Evolutionary conservation across 2,797 vertebrate genomes (phyloP), one percentile per base, ranked within the genome.

Genomic region (Pipistrellus pygmaeus): DNA sequence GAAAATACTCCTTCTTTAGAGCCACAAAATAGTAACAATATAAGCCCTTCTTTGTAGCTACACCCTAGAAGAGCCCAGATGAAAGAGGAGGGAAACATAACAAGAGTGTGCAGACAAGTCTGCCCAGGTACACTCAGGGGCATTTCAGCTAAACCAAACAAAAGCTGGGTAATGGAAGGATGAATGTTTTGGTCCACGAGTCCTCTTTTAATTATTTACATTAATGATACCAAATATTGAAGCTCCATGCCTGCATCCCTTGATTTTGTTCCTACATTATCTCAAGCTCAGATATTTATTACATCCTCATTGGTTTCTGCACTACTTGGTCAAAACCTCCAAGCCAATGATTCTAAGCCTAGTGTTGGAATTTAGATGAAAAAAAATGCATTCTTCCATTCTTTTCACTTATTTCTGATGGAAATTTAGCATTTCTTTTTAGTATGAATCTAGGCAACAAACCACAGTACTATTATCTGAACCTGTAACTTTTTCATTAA

Each of bases 371-470:
- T 13, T 12, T 87, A 18, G 21, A 48, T 66, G 53, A 1, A 48
- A 60, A 60, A 60, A 93, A 91, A 35, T 55, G 30, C 7, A 89
- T 20, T 91, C 21, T 66, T 51, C 0, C 41, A 57, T 88, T 91
- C 51, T 69, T 91, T 95, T 55, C 64, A 93, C 46, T 78, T 14
- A 78, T 6, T 85, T 94, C 48, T 48, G n/a, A 32, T 32, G n/a
- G 14, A 80, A 91, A 93, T 78, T 41, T 75, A 78, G 18, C 71
- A 94, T 72, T 92, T 77, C 3, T 11, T 88, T 75, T 57, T 27
- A 92, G 64, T 88, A 72, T 82, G 27, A 88, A 85, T 62, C 87
- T 69, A 95, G 62, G 8, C 18, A 84, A 87, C 25, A 93, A 88
- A 84, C 30, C 25, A 87, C 6, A 51, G 35, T 78, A 75, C 10